A percentile compares a stretch with the other conserved stretches of the same genome.
Evolutionary conservation across 2,888 invertebrate species (phyloP).

Genomic region (Epistrophe eligans): DNA sequence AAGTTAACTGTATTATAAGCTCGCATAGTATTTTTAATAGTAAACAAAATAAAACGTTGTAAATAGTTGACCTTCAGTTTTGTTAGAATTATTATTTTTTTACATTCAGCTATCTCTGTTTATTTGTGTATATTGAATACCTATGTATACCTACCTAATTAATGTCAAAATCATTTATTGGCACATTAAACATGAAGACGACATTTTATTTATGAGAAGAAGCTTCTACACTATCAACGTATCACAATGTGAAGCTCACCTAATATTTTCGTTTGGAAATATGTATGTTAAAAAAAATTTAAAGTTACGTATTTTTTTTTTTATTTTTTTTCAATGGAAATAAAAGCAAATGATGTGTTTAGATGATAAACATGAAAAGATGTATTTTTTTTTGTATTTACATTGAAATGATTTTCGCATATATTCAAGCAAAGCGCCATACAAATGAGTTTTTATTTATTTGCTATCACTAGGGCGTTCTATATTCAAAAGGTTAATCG

Average conservation of each 20-base stretch:
- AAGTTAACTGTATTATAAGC: neutral
- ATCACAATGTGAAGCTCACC: neutral
- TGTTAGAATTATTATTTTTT: neutral
- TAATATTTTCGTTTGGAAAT: neutral
- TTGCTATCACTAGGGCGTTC: constrained; percentile 2
- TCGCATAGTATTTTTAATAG: neutral
- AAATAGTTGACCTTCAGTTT: constrained; percentile 12
- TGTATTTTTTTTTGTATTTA: neutral
- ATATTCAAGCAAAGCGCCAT: neutral
- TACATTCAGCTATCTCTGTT: neutral
- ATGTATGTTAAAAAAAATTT: neutral
- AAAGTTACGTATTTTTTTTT: neutral
- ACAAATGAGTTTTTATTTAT: neutral
- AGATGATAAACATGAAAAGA: neutral
- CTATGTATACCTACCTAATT: neutral
- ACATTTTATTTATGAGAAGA: neutral
- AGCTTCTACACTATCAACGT: neutral
- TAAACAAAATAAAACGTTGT: constrained; percentile 2
- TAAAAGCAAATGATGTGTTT: neutral
- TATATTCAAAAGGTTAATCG: constrained; percentile 24
- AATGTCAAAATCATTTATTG: neutral
- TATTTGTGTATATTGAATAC: neutral
- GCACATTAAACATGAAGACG: neutral
- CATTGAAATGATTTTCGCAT: neutral
- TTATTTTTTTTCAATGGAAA: neutral